Conservation (phyloP, 23 tunicate genomes). For the Halocynthia aurantium region DNA sequence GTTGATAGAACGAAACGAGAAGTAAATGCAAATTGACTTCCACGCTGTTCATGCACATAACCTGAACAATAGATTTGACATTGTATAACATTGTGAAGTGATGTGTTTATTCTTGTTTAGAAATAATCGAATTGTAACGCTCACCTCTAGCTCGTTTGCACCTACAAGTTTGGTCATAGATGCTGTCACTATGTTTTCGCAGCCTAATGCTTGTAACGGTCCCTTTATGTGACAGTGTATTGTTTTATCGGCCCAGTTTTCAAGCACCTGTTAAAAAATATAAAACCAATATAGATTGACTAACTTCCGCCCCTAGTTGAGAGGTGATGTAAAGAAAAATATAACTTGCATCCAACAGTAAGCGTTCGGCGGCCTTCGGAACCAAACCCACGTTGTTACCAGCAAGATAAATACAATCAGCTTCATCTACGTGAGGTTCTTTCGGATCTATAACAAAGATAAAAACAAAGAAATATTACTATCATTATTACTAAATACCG, state of each 20-base stretch:
- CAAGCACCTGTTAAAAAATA: conserved; percentile 27
- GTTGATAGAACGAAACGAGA: conserved; percentile 18
- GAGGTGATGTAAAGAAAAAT: neutral
- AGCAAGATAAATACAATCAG: neutral
- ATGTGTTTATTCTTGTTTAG: neutral
- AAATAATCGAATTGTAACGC: neutral
- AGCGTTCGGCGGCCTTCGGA: neutral
- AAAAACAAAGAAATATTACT: neutral
- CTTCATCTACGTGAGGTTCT: neutral
- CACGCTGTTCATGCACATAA: neutral
- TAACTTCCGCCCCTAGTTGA: neutral
- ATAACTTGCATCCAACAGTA: neutral
- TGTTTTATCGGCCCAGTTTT: conserved; percentile 28
- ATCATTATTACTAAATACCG: too few species aligned
- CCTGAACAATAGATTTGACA: neutral
- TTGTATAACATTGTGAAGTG: neutral
- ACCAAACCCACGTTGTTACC: neutral
- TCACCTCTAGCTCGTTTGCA: conserved; percentile 16
- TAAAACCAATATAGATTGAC: neutral
- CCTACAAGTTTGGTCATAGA: conserved; percentile 17
- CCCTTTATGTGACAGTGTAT: conserved; percentile 26
- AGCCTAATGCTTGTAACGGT: conserved; percentile 37
- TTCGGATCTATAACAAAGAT: neutral
- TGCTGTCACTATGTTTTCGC: conserved; percentile 42
- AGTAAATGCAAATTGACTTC: conserved; percentile 9